Evolutionary conservation across 1,140 invertebrate genomes (phyloP).

Genomic region (Cecropterus lyciades): DNA sequence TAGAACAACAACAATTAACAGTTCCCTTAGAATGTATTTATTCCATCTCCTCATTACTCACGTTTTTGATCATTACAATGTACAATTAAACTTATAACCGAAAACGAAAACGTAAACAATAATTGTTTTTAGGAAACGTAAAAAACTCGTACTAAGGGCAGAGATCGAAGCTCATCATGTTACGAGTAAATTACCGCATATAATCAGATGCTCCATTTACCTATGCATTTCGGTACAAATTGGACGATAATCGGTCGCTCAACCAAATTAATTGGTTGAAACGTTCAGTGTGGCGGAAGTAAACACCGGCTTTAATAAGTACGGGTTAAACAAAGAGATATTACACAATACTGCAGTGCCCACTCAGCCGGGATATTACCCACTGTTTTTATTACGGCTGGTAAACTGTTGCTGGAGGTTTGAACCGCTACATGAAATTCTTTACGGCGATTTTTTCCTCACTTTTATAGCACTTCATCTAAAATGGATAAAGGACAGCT

Average conservation of each 20-base stretch:
- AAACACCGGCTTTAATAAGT: conserved; percentile 38
- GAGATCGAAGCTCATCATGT: not conserved
- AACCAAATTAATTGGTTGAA: conserved; percentile 14
- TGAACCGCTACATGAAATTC: not conserved
- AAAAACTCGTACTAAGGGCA: not conserved
- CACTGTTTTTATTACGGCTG: conserved; percentile 35
- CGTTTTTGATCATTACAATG: too few relatives aligned
- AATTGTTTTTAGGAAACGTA: too few relatives aligned
- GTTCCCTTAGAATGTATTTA: too few relatives aligned
- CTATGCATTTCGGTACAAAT: conserved; percentile 2
- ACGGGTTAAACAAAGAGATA: conserved; percentile 38
- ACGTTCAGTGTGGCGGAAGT: conserved; percentile 22
- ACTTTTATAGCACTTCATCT: not conserved
- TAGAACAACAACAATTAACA: too few relatives aligned
- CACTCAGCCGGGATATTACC: conserved; percentile 37
- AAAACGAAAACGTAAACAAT: too few relatives aligned
- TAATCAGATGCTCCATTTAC: not conserved
- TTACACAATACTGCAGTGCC: conserved; percentile 37
- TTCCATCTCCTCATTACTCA: too few relatives aligned
- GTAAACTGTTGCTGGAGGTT: conserved; percentile 32
- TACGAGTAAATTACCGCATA: not conserved
- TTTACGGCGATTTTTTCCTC: conserved; percentile 4
- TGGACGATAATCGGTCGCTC: conserved; percentile 1
- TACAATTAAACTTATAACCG: too few relatives aligned
- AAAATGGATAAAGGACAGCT: not conserved